A percentile compares a stretch with the other conserved stretches of the same genome.
These are phyloP conservation scores for Pantala flavescens DNA, from an alignment of 1,140 invertebrate species.

Conservation along the genomic window DNA sequence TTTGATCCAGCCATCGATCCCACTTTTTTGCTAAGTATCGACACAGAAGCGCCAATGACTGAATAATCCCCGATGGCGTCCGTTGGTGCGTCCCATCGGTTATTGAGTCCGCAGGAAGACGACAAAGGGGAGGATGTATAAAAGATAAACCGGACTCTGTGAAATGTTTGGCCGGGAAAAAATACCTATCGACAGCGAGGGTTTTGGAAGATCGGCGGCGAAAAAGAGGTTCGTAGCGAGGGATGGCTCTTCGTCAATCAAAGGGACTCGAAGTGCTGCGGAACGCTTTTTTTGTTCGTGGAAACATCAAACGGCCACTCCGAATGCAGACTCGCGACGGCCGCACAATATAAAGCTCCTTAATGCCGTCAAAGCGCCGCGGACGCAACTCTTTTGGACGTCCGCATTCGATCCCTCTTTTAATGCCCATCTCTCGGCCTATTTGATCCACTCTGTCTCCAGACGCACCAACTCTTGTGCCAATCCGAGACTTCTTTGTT, in stretches of 20 bases:
- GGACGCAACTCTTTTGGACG: background rate
- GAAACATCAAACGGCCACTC: background rate
- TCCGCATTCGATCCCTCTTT: background rate
- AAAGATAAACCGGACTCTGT: too few relatives aligned
- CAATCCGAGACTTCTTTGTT: too few relatives aligned
- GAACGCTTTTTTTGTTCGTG: background rate
- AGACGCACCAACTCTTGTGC: too few relatives aligned
- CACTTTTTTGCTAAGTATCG: too few relatives aligned
- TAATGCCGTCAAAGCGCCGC: slow-evolving; percentile 2
- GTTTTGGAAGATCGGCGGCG: background rate
- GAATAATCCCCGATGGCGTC: too few relatives aligned
- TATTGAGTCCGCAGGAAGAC: too few relatives aligned
- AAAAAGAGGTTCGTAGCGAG: background rate
- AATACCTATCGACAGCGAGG: background rate
- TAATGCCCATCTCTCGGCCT: background rate
- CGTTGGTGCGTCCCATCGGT: too few relatives aligned
- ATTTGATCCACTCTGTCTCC: too few relatives aligned
- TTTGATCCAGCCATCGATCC: too few relatives aligned
- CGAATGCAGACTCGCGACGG: background rate
- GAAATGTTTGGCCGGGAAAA: too few relatives aligned
- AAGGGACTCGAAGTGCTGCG: background rate
- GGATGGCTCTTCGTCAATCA: background rate
- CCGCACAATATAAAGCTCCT: background rate
- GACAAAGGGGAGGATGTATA: too few relatives aligned
- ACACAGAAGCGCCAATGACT: too few relatives aligned